These are phyloP conservation scores for Microcebus lehilahytsara DNA, from an alignment of 2,113 vertebrate species.

Conservation along the genomic window DNA sequence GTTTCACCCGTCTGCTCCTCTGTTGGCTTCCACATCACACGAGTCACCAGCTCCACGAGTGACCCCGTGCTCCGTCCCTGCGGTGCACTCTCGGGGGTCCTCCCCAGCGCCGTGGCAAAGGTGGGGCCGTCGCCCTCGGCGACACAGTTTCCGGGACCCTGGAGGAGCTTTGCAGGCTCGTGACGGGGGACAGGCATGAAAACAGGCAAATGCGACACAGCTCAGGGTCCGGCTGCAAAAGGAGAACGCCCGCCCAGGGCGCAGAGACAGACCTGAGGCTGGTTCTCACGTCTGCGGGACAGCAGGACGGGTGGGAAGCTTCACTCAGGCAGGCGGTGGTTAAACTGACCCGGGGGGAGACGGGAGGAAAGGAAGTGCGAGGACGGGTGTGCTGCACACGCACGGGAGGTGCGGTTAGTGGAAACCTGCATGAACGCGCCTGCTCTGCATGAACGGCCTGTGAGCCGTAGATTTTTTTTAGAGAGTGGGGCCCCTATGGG, in stretches of 20 bases:
- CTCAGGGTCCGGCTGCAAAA: not conserved
- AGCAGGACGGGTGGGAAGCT: not conserved
- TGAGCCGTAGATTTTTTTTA: not conserved
- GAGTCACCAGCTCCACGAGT: not conserved
- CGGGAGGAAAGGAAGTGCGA: not conserved
- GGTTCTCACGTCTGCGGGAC: not conserved
- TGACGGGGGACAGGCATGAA: not conserved
- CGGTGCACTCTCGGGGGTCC: not conserved
- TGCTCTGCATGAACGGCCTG: not conserved
- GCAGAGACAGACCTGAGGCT: not conserved
- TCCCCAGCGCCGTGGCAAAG: fast-evolving
- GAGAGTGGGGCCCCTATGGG: not conserved
- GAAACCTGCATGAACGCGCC: not conserved
- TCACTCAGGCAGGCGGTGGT: not conserved
- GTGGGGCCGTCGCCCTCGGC: not conserved
- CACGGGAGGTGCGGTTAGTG: not conserved
- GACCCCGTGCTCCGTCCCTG: not conserved
- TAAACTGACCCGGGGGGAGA: not conserved
- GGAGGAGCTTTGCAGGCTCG: not conserved
- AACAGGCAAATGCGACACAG: not conserved
- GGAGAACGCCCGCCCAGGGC: not conserved
- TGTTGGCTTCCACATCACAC: not conserved
- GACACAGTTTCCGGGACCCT: not conserved
- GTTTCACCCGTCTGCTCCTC: not conserved
- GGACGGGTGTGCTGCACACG: not conserved